Percentiles rank a stretch among this genome's conserved stretches.
These are phyloP conservation scores for Campopleginae sp. DNA, from an alignment of 2,888 invertebrate species.

Conservation along the genomic window DNA sequence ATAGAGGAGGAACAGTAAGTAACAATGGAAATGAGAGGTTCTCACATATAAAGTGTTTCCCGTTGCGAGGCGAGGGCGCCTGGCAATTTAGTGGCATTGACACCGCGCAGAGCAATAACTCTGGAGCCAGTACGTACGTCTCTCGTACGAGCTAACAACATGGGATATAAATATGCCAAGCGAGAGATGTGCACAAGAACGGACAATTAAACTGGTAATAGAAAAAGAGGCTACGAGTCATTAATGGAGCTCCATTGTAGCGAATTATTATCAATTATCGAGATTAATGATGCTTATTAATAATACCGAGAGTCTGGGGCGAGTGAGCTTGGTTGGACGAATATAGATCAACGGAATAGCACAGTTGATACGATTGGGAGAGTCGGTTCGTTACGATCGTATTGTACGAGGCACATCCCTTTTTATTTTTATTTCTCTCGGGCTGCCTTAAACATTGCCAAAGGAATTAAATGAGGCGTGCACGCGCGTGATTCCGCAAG, in stretches of 20 bases:
- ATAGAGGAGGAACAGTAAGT: conserved; percentile 20
- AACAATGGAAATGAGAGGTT: conserved; percentile 69
- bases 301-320: conserved; percentile 51
- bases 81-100: conserved; percentile 79
- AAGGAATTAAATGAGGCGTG: background rate
- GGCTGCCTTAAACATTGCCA: background rate
- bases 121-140: conserved; percentile 66
- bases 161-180: conserved; percentile 21
- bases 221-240: conserved; percentile 47
- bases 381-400: conserved; percentile 24
- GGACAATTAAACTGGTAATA: background rate
- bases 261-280: conserved; percentile 65
- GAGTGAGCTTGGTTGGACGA: conserved; percentile 32
- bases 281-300: conserved; percentile 58
- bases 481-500: background rate
- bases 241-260: conserved; percentile 50
- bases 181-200: background rate
- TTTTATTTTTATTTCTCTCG: conserved; percentile 8
- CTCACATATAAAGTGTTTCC: conserved; percentile 74
- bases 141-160: conserved; percentile 64
- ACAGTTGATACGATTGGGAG: conserved; percentile 4
- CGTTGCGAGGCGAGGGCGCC: conserved; percentile 75
- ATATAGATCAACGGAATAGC: conserved; percentile 10
- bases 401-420: conserved; percentile 28
- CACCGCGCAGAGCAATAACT: conserved; percentile 69